Base-by-base conservation (phyloP, 2,113 vertebrate genomes). In the Scytalopus superciliaris region DNA sequence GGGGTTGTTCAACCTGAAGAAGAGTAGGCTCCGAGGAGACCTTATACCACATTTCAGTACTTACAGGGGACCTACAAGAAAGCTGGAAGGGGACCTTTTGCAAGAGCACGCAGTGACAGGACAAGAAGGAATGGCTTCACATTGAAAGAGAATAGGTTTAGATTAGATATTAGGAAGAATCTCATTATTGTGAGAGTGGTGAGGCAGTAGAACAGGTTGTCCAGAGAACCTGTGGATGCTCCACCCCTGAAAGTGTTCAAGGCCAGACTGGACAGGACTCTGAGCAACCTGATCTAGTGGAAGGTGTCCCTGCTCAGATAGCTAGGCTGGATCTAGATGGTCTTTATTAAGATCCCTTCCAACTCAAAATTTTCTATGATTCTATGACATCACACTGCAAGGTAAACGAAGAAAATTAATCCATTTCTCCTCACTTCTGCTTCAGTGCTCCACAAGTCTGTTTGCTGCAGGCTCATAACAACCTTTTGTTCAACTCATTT, bases 301-400 rank as follows among this genome's bases (percentile, higher is more conserved):
- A 77, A 69, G 30, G 5, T 35, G 22, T 23, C 35, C 39, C 49
- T 70, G 40, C 14, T n/a, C 25, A 7, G 7, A 27, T 8, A 35
- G 40, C 1, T 4, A 14, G 14, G 3, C 30, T 55, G 30, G 25
- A 55, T 40, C 11, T 2, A 19, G 15, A 21, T 0, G 0, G 25
- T 55, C 19, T 55, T 69, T 31, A 13, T 24, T 68, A 39, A 82
- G 40, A 12, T 35, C 8, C 10, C 25, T 62, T 40, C 30, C 7
- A 19, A 47, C 14, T 17, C 35, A 83, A 62, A 83, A 18, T 9
- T 11, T 84, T 49, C 40, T 69, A 37, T 27, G 47, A 28, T 33
- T 23, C 31, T 49, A 9, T 31, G 16, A 47, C 39, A 53, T 42
- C 19, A 47, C 33, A 69, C 21, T 31, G 7, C 30, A 87, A 62